Conservation (phyloP, 2,888 invertebrate species). For the Cryptus armator region DNA sequence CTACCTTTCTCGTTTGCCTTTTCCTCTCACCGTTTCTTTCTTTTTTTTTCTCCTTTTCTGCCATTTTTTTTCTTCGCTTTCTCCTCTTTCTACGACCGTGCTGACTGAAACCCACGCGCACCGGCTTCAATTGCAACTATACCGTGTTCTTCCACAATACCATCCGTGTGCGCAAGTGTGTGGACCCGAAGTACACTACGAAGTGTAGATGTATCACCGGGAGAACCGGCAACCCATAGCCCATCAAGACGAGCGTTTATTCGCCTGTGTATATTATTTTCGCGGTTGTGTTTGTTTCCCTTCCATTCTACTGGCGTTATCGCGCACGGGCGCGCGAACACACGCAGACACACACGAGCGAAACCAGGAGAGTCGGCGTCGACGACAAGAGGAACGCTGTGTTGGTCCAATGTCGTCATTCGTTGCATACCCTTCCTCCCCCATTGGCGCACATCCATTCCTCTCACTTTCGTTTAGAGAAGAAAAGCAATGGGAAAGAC, state of each 20-base stretch:
- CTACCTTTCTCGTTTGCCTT: slow-evolving; percentile 23
- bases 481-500: slow-evolving; percentile 26
- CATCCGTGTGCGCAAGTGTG: not conserved
- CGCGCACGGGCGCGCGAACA: slow-evolving; percentile 28
- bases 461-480: slow-evolving; percentile 34
- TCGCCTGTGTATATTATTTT: slow-evolving; percentile 26
- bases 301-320: slow-evolving; percentile 36
- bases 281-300: slow-evolving; percentile 36
- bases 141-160: not conserved
- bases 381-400: not conserved
- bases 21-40: slow-evolving; percentile 61
- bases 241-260: not conserved
- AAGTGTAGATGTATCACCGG: slow-evolving; percentile 1
- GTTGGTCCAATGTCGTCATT: not conserved
- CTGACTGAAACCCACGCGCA: slow-evolving; percentile 26
- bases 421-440: not conserved
- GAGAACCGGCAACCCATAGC: not conserved
- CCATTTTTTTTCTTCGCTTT: slow-evolving; percentile 54
- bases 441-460: not conserved
- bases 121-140: slow-evolving; percentile 37
- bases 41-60: slow-evolving; percentile 56
- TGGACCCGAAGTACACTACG: not conserved
- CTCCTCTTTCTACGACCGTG: slow-evolving; percentile 22
- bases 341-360: not conserved
- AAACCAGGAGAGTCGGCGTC: not conserved